phyloP scores from a whole-genome alignment of 1,140 invertebrate genomes.

The Anastrepha obliqua region DNA sequence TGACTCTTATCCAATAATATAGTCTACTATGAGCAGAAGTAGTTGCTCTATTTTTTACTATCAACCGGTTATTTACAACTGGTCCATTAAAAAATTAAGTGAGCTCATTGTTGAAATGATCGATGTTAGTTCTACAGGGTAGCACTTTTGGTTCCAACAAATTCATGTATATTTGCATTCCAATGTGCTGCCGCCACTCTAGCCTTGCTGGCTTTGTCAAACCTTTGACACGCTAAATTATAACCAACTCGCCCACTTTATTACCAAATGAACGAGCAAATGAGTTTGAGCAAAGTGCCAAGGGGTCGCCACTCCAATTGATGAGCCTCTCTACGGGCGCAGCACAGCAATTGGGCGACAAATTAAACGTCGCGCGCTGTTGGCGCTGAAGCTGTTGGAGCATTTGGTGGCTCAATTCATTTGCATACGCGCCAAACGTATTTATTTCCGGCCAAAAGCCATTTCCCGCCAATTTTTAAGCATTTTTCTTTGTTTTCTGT shows the following conservation, averaged over 20 bases:
- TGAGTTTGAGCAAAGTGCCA: neutral
- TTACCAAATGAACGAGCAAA: slow-evolving; percentile 7
- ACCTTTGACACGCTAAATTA: slow-evolving; percentile 45
- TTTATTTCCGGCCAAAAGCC: slow-evolving; percentile 37
- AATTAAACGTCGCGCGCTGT: slow-evolving; percentile 1
- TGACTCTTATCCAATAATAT: too few species aligned
- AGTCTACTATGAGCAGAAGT: too few species aligned
- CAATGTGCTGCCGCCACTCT: neutral
- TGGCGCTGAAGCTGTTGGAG: neutral
- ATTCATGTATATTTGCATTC: slow-evolving; percentile 28
- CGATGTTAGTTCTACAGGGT: neutral
- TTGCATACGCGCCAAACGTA: slow-evolving; percentile 47
- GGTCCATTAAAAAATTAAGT: too few species aligned
- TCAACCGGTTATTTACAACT: too few species aligned
- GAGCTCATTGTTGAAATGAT: too few species aligned
- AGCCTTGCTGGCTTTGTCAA: neutral
- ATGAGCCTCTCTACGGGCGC: neutral
- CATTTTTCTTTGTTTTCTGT: neutral
- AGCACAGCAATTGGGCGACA: slow-evolving; percentile 32
- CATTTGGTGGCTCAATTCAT: slow-evolving; percentile 35
- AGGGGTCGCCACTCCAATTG: slow-evolving; percentile 17
- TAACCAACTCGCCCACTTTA: slow-evolving; percentile 45
- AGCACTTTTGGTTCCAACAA: neutral
- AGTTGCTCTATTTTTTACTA: too few species aligned
- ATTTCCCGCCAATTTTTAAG: slow-evolving; percentile 38